A percentile compares a stretch with the other conserved stretches of the same genome.
These are phyloP conservation scores for Tenthredo notha DNA, from an alignment of 2,888 invertebrate species.

Conservation along the genomic window DNA sequence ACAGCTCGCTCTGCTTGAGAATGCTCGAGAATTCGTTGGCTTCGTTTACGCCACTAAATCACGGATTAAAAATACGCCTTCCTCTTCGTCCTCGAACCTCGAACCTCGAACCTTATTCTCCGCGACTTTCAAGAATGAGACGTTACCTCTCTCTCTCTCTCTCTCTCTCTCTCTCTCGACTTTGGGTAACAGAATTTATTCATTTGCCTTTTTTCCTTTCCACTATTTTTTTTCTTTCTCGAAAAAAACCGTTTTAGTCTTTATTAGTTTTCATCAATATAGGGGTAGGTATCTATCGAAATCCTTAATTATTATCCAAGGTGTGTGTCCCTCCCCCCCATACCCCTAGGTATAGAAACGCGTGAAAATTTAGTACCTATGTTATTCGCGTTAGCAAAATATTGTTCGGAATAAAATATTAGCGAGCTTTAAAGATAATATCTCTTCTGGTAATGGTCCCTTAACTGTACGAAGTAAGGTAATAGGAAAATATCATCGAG, in stretches of 20 bases:
- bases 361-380: too few species aligned
- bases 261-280: too few species aligned
- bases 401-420: background rate
- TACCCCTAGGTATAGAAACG: too few species aligned
- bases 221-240: background rate
- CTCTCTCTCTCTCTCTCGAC: background rate
- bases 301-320: too few species aligned
- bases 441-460: constrained; percentile 7
- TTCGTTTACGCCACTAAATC: constrained; percentile 70
- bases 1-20: constrained; percentile 24
- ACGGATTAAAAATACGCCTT: constrained; percentile 72
- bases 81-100: constrained; percentile 21
- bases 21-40: constrained; percentile 50
- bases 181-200: background rate
- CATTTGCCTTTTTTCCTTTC: background rate
- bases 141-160: background rate
- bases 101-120: background rate
- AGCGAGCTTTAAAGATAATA: constrained; percentile 2
- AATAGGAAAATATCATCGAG: constrained; percentile 7
- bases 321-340: too few species aligned
- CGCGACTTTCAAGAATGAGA: constrained; percentile 15
- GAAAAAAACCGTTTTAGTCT: too few species aligned
- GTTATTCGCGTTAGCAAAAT: background rate
- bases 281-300: too few species aligned
- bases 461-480: background rate